Evolutionary conservation across 2,797 vertebrate species (phyloP).

Genomic region (Parauchenoglanis ngamensis): DNA sequence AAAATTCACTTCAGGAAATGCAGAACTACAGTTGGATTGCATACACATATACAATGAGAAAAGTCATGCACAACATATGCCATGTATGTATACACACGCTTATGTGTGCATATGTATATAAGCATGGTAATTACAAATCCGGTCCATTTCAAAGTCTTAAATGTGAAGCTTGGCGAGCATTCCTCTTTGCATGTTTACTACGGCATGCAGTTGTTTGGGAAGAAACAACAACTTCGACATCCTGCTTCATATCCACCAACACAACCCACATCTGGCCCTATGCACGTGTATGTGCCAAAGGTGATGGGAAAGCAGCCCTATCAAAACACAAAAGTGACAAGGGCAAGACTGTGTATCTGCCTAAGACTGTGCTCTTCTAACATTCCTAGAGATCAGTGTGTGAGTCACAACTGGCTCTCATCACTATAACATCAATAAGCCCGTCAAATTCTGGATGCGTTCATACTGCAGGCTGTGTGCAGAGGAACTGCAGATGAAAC

Average conservation of each 20-base stretch:
- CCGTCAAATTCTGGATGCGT: constrained; percentile 25
- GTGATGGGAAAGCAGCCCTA: constrained; percentile 44
- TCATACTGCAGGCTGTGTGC: constrained; percentile 13
- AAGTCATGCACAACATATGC: constrained; percentile 2
- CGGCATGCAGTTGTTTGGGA: constrained; percentile 9
- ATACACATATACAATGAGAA: background rate
- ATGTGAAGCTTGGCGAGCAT: background rate
- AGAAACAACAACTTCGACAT: constrained; percentile 9
- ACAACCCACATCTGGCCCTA: constrained; percentile 32
- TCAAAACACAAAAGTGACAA: constrained; percentile 48
- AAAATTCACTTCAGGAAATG: constrained; percentile 17
- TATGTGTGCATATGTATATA: constrained; percentile 19
- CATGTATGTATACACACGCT: constrained; percentile 9
- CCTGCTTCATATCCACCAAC: constrained; percentile 20
- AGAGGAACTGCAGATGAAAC: constrained; percentile 25
- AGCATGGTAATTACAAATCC: background rate
- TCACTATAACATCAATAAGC: constrained; percentile 29
- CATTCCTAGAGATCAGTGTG: constrained; percentile 46
- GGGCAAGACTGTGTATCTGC: constrained; percentile 42
- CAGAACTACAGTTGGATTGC: background rate
- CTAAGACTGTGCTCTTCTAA: constrained; percentile 34
- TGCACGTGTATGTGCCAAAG: constrained; percentile 26
- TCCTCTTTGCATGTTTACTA: constrained; percentile 27
- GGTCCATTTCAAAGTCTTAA: background rate
- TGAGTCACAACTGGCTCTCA: constrained; percentile 20